Evolutionary conservation across 2,888 invertebrate genomes (phyloP).

Genomic region (Cephus rjabovi): DNA sequence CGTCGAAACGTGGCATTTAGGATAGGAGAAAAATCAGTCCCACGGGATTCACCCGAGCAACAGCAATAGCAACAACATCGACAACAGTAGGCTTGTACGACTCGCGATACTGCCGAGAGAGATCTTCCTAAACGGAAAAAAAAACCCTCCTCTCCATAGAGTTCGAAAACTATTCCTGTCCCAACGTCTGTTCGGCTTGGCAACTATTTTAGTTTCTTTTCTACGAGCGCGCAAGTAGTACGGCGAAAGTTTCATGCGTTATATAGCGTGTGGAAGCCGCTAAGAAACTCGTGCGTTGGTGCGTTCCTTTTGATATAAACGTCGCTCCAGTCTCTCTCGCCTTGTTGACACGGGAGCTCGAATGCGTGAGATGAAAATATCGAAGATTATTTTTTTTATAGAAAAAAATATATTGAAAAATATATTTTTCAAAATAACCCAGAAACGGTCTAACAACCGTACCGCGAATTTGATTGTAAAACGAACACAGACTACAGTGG

Average conservation of each 20-base stretch:
- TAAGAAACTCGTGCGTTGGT: constrained; percentile 1
- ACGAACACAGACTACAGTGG: too few species aligned
- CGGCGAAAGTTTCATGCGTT: constrained; percentile 17
- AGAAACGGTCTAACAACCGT: too few species aligned
- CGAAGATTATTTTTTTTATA: too few species aligned
- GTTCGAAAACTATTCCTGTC: not conserved
- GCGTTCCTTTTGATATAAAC: not conserved
- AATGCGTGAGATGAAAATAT: not conserved
- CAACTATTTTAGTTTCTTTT: constrained; percentile 20
- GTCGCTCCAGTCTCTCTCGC: not conserved
- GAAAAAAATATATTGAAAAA: too few species aligned
- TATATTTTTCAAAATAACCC: too few species aligned
- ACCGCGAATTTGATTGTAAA: too few species aligned
- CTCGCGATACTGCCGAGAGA: not conserved
- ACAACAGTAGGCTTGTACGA: not conserved
- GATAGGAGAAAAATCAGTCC: not conserved
- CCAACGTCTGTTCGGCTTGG: not conserved
- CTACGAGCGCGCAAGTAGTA: constrained; percentile 5
- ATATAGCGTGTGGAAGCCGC: not conserved
- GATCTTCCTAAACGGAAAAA: not conserved
- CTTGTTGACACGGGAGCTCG: not conserved
- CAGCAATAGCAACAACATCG: not conserved
- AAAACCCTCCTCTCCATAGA: not conserved
- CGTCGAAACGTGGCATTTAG: not conserved
- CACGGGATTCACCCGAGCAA: not conserved